These are phyloP conservation scores for Daboia siamensis DNA, from an alignment of 2,113 vertebrate genomes.

Conservation along the genomic window DNA sequence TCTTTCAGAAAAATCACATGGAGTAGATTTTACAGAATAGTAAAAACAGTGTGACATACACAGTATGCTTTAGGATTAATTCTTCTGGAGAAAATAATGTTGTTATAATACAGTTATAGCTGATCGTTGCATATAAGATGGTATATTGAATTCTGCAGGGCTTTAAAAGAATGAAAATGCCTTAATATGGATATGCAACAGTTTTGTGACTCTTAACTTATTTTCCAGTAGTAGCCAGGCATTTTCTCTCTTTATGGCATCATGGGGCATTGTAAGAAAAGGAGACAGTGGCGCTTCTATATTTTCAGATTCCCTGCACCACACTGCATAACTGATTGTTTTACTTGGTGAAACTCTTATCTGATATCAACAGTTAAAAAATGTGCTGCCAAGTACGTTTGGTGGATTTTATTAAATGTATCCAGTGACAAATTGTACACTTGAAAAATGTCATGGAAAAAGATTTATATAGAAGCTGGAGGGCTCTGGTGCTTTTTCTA, in stretches of 20 bases:
- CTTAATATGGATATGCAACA: neutral
- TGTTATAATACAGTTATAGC: neutral
- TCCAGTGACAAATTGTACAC: constrained; percentile 15
- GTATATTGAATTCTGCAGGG: neutral
- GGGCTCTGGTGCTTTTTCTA: constrained; percentile 1
- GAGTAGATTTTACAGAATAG: neutral
- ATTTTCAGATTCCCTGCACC: neutral
- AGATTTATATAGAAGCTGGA: constrained; percentile 6
- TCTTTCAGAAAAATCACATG: neutral
- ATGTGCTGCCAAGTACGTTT: neutral
- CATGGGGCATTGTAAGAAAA: neutral
- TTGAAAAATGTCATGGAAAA: constrained; percentile 12
- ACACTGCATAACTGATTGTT: neutral
- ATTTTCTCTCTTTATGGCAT: neutral
- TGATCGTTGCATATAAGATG: neutral
- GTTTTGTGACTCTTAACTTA: neutral
- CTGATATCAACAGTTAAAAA: constrained; percentile 14
- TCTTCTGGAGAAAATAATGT: neutral
- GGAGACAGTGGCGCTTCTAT: neutral
- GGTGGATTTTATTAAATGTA: constrained; percentile 24
- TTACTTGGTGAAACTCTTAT: constrained; percentile 13
- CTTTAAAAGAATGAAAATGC: neutral
- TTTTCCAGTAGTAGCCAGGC: neutral
- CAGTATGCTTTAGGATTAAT: neutral
- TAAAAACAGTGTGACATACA: neutral